Percentiles rank a stretch among this genome's conserved stretches.
Conservation (phyloP, 2,797 vertebrate species). For the Epinephelus malabaricus region DNA sequence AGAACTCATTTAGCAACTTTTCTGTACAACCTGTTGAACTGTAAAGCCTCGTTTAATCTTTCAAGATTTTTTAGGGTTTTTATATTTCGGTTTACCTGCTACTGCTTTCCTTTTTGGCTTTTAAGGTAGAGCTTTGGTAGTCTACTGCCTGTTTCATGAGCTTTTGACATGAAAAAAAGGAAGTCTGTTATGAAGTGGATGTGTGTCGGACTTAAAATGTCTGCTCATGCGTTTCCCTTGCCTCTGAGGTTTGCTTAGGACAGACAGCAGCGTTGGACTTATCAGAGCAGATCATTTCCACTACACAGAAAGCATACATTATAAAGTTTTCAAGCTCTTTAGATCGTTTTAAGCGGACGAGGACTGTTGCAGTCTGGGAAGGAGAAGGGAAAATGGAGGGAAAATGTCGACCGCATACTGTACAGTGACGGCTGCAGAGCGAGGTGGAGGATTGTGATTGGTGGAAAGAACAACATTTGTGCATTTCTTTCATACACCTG, state of each 20-base stretch:
- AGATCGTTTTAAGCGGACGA: slow-evolving; percentile 15
- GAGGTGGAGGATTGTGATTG: slow-evolving; percentile 87
- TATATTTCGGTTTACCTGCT: not conserved
- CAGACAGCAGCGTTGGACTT: slow-evolving; percentile 38
- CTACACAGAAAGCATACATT: not conserved
- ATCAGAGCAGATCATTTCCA: slow-evolving; percentile 35
- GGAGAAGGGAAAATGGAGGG: slow-evolving; percentile 77
- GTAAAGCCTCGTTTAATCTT: slow-evolving; percentile 23
- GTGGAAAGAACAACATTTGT: slow-evolving; percentile 82
- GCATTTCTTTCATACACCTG: slow-evolving; percentile 84
- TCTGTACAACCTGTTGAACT: slow-evolving; percentile 66
- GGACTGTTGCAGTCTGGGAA: slow-evolving; percentile 19
- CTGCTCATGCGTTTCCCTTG: slow-evolving; percentile 71
- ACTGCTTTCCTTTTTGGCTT: slow-evolving; percentile 53
- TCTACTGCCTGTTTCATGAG: slow-evolving; percentile 42
- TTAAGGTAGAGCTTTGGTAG: slow-evolving; percentile 39
- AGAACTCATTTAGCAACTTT: slow-evolving; percentile 49
- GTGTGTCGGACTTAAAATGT: slow-evolving; percentile 76
- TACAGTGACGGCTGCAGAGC: slow-evolving; percentile 72
- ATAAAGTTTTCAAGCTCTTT: not conserved
- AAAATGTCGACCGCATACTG: slow-evolving; percentile 81
- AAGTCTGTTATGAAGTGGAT: slow-evolving; percentile 47
- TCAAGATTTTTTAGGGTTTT: slow-evolving; percentile 16
- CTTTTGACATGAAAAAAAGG: slow-evolving; percentile 44
- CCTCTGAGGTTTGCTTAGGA: slow-evolving; percentile 54